Evolutionary conservation across 2,797 vertebrate species (phyloP).

Genomic region (Eulemur coronatus): DNA sequence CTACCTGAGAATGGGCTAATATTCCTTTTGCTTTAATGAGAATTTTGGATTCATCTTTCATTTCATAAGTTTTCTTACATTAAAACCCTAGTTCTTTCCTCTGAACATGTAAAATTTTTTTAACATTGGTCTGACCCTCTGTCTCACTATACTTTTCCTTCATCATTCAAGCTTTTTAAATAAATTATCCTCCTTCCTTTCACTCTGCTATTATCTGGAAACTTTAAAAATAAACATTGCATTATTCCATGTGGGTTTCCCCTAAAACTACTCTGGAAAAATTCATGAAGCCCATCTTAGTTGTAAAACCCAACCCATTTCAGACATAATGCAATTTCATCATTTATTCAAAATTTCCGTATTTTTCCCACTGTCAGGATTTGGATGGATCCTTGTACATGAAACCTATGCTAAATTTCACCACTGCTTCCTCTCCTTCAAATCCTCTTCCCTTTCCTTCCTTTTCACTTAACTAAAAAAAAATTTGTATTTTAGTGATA

Average conservation of each 20-base stretch:
- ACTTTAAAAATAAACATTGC: background rate
- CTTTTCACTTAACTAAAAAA: background rate
- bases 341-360: background rate
- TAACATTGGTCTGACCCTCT: background rate
- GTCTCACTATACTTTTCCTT: background rate
- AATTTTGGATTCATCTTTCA: background rate
- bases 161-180: background rate
- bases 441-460: background rate
- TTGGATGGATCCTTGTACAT: background rate
- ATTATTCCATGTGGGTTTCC: background rate
- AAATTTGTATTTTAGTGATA: background rate
- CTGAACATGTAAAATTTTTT: background rate
- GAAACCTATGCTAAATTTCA: background rate
- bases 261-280: background rate
- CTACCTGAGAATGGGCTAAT: background rate
- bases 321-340: background rate
- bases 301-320: background rate
- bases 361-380: background rate
- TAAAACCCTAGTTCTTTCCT: background rate
- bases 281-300: background rate
- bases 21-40: background rate
- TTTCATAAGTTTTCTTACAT: background rate
- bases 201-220: background rate
- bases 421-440: background rate
- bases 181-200: background rate